Conservation (phyloP, 92 coral and sea anemone species). For the Palythoa grandis region DNA sequence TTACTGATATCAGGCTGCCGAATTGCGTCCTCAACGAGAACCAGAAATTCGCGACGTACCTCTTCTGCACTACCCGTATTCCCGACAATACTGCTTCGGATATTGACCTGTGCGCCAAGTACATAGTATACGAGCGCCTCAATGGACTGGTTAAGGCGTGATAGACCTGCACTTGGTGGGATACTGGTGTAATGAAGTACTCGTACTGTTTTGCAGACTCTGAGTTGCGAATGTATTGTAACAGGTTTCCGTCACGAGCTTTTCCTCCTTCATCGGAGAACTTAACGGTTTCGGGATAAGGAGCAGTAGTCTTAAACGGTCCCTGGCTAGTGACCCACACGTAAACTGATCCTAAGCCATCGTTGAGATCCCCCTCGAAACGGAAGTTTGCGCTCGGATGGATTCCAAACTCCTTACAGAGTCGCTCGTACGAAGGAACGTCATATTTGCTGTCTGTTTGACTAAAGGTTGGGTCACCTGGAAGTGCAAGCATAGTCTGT, state of each 20-base stretch:
- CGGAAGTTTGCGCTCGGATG: background rate
- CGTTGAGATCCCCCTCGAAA: background rate
- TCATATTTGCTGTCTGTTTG: constrained; percentile 20
- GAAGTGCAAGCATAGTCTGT: constrained; percentile 20
- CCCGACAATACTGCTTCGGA: background rate
- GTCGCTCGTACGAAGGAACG: constrained; percentile 10
- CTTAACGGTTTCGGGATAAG: too few species aligned
- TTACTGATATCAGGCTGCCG: constrained; percentile 26
- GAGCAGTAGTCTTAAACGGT: background rate
- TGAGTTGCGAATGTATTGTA: too few species aligned
- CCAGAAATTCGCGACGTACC: background rate
- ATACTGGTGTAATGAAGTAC: too few species aligned
- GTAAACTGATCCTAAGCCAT: background rate
- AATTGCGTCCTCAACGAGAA: constrained; percentile 2
- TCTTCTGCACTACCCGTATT: constrained; percentile 27
- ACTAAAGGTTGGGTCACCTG: constrained; percentile 40
- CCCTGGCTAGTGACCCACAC: background rate
- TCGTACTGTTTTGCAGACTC: too few species aligned
- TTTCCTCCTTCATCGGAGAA: background rate
- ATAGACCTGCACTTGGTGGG: background rate
- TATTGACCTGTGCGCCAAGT: too few species aligned
- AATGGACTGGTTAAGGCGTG: background rate
- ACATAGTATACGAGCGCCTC: background rate
- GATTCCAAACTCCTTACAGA: background rate
- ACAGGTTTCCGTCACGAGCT: too few species aligned